A percentile compares a stretch with the other conserved stretches of the same genome.
These are phyloP conservation scores for Chironomus riparius DNA, from an alignment of 2,888 invertebrate species.

Conservation along the genomic window DNA sequence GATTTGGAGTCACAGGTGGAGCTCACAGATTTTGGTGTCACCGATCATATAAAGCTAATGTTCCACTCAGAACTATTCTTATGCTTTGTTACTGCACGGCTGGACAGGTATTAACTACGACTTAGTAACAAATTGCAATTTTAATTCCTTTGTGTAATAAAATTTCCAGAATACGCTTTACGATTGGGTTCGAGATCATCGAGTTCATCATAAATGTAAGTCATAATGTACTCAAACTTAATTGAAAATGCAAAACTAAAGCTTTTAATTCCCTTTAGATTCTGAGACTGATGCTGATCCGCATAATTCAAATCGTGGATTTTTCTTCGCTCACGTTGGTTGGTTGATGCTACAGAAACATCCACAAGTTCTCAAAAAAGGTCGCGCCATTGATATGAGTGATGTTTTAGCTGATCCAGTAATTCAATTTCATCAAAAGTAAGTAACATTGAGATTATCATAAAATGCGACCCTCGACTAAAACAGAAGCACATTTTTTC, in stretches of 20 bases:
- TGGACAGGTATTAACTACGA: conserved; percentile 50
- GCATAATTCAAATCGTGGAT: conserved; percentile 70
- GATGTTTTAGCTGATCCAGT: conserved; percentile 72
- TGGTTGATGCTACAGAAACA: conserved; percentile 89
- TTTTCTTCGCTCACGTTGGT: conserved; percentile 88
- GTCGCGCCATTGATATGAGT: conserved; percentile 69
- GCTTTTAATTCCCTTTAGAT: conserved; percentile 33
- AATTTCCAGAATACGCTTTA: conserved; percentile 60
- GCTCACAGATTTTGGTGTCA: conserved; percentile 61
- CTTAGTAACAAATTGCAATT: neutral
- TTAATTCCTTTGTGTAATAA: conserved; percentile 38
- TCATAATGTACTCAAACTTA: neutral
- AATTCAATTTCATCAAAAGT: conserved; percentile 68
- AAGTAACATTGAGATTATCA: conserved; percentile 32
- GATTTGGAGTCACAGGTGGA: conserved; percentile 60
- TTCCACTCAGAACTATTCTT: conserved; percentile 50
- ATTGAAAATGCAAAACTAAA: no score
- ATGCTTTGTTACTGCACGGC: conserved; percentile 52
- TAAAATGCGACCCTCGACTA: neutral
- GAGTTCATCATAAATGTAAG: conserved; percentile 63
- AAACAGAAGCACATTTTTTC: neutral
- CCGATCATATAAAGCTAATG: conserved; percentile 56
- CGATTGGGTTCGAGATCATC: conserved; percentile 77
- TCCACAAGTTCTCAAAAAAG: conserved; percentile 69
- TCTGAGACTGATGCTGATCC: conserved; percentile 79